Percentiles rank a stretch among this genome's conserved stretches.
These are phyloP conservation scores for Stenolophus ochropezus DNA, from an alignment of 2,888 invertebrate genomes.

Conservation along the genomic window DNA sequence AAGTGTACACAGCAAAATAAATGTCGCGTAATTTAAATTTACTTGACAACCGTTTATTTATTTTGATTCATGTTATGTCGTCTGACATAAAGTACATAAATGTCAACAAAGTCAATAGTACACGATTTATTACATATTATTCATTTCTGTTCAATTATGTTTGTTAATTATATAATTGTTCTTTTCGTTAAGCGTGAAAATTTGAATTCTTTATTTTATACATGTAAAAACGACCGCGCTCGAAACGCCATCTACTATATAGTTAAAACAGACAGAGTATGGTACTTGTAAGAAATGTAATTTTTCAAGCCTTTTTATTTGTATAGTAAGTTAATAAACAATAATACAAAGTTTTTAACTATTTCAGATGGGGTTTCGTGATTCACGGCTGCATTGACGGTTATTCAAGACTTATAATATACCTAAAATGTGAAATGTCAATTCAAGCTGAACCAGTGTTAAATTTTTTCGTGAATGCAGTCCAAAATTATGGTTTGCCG, in stretches of 20 bases:
- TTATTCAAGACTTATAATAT: too few relatives aligned
- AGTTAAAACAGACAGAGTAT: background rate
- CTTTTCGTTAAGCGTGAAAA: background rate
- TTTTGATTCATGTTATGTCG: background rate
- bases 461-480: too few relatives aligned
- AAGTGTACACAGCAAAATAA: background rate
- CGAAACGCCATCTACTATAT: background rate
- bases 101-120: background rate
- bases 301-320: too few relatives aligned
- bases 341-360: too few relatives aligned
- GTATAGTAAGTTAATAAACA: too few relatives aligned
- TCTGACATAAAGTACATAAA: background rate
- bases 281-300: too few relatives aligned
- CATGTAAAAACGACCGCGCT: background rate
- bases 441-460: too few relatives aligned
- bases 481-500: slow-evolving; percentile 26
- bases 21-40: background rate
- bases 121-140: background rate
- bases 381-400: too few relatives aligned
- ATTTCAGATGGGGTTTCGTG: too few relatives aligned
- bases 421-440: too few relatives aligned
- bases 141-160: background rate
- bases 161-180: background rate
- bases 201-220: background rate
- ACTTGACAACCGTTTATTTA: background rate